Evolutionary conservation across 1,140 invertebrate genomes (phyloP), one percentile per base, ranked within the genome.

Genomic region (Neodiprion pinetum): DNA sequence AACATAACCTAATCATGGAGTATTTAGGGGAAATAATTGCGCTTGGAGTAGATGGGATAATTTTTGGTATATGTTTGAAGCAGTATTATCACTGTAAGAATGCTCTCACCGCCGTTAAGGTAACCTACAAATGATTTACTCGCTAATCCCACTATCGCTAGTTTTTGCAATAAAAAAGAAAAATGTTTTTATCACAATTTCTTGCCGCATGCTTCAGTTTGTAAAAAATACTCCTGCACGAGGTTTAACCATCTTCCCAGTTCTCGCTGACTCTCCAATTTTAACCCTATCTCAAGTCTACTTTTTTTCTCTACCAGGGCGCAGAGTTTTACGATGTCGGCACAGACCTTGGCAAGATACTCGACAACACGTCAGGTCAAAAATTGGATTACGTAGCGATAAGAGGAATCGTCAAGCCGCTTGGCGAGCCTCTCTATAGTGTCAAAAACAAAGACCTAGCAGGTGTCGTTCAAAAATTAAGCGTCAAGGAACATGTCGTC

Each of bases 401-500:
- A 48, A 88, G 93, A 67, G 94, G 94, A 7, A 88, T 91, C 10
- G 93, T 95, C 0, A 93, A 92, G 81, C 92, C 95, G 1, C 86
- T 95, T 14, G 93, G 93, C 23, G 92, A 92, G 79, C 92, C 94
- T 3, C 91, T 96, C 67, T 89, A 88, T 21, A 95, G 94, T 81
- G 90, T 92, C 72, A 91, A 94, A 81, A 92, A 93, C 81, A 90
- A 90, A 67, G 89, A 91, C 72, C 90, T 94, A 0, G 91, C 91
- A 72, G 95, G 94, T 72, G 94, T 95, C 1, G 86, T 95, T 68
- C 94, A 95, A 80, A 90, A 88, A 79, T 85, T 94, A 74, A 92
- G 89, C 79, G 91, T 94, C 75, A 94, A 94, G 84, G 94, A 96
- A 86, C 94, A 95, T 90, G 90, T 94, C 2, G 90, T 95, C 70